Evolutionary conservation across 2,888 invertebrate genomes (phyloP).

Genomic region (Clusia tigrina): DNA sequence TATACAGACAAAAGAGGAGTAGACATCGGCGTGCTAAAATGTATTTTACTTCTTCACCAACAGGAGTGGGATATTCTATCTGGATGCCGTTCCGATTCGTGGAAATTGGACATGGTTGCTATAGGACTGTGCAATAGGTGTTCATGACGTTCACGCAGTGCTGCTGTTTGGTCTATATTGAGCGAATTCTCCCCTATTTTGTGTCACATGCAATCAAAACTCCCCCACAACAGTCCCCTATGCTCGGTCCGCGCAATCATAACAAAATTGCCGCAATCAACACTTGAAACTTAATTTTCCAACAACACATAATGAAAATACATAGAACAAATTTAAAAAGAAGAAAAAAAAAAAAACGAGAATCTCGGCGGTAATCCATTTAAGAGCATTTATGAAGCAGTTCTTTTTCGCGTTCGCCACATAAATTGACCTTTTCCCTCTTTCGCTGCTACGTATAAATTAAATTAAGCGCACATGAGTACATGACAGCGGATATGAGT

Average conservation of each 20-base stretch:
- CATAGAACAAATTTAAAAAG: background rate
- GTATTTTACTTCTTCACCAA: no score
- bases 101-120: no score
- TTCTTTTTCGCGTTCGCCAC: background rate
- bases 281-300: constrained; percentile 7
- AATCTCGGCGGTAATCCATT: constrained; percentile 7
- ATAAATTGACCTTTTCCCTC: constrained; percentile 12
- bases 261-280: constrained; percentile 4
- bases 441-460: background rate
- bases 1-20: no score
- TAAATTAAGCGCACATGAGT: constrained; percentile 6
- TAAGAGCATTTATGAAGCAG: constrained; percentile 2
- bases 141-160: no score
- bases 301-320: background rate
- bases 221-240: background rate
- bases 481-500: constrained; percentile 9
- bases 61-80: no score
- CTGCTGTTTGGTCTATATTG: background rate
- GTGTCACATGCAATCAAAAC: background rate
- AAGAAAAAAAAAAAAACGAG: background rate
- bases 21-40: no score
- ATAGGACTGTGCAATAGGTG: no score
- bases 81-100: no score
- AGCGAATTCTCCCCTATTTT: background rate
- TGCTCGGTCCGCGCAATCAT: background rate